A percentile compares a stretch with the other conserved stretches of the same genome.
phyloP scores from a whole-genome alignment of 1,140 invertebrate genomes.

The Orchesella cincta region DNA sequence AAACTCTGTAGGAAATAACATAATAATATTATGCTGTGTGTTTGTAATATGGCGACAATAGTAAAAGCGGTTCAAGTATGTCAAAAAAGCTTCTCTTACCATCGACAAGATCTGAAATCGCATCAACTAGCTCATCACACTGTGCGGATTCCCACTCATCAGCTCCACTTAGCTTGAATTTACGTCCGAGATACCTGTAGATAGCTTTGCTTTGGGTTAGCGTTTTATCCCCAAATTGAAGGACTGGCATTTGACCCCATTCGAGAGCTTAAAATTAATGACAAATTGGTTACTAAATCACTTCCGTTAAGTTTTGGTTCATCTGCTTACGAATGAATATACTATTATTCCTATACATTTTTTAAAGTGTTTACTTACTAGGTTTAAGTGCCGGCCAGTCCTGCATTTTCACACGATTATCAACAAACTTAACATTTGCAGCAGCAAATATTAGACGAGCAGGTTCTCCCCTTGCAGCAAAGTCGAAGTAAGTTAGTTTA shows the following conservation, averaged over 20 bases:
- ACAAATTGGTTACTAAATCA: not conserved
- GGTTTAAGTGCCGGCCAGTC: constrained; percentile 58
- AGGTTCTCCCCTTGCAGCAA: constrained; percentile 60
- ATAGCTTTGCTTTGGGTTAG: constrained; percentile 29
- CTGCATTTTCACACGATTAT: constrained; percentile 55
- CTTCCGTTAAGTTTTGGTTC: not conserved
- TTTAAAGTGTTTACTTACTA: constrained; percentile 52
- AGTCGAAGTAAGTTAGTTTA: constrained; percentile 59
- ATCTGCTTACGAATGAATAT: not conserved
- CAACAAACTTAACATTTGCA: constrained; percentile 58
- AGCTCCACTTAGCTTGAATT: constrained; percentile 64
- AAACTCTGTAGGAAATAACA: not conserved
- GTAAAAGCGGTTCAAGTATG: not conserved
- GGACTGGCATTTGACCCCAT: not conserved
- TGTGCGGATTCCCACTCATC: constrained; percentile 66
- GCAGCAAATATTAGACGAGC: constrained; percentile 60
- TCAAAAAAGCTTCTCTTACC: not conserved
- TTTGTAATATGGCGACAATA: not conserved
- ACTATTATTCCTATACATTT: not conserved
- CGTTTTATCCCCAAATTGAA: constrained; percentile 15
- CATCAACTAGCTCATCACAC: constrained; percentile 65
- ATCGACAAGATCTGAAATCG: constrained; percentile 58
- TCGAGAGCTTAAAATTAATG: not conserved
- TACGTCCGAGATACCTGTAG: constrained; percentile 59
- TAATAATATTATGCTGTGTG: not conserved